Evolutionary conservation across 2,888 invertebrate genomes (phyloP).

Genomic region (Ectemnius lituratus): DNA sequence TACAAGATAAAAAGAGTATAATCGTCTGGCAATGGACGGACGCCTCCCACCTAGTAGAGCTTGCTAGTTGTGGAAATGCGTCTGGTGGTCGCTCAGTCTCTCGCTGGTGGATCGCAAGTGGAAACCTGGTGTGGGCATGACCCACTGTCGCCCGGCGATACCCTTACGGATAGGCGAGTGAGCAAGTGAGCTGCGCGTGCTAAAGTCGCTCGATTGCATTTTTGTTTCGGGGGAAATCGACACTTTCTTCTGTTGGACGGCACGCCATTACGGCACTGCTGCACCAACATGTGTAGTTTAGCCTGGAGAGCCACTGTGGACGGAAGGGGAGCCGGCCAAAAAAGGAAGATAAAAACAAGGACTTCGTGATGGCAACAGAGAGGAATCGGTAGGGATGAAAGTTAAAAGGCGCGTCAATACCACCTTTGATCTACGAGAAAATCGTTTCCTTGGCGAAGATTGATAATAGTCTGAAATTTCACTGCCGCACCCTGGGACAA

Average conservation of each 20-base stretch:
- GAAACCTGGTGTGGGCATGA: slow-evolving; percentile 35
- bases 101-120: slow-evolving; percentile 30
- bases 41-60: slow-evolving; percentile 56
- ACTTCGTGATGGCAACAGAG: background rate
- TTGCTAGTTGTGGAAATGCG: slow-evolving; percentile 30
- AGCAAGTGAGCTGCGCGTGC: background rate
- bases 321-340: no score
- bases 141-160: slow-evolving; percentile 31
- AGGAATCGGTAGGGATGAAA: background rate
- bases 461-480: no score
- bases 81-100: slow-evolving; percentile 17
- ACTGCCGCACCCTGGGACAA: no score
- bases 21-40: slow-evolving; percentile 28
- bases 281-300: background rate
- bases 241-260: slow-evolving; percentile 55
- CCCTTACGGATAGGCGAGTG: slow-evolving; percentile 35
- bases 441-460: no score
- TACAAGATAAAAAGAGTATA: slow-evolving; percentile 71
- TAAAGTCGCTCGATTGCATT: slow-evolving; percentile 26
- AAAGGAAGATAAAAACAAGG: no score
- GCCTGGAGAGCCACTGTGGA: background rate
- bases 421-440: no score
- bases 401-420: background rate
- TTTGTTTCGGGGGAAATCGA: slow-evolving; percentile 60
- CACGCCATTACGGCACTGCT: background rate